Evolutionary conservation across 2,113 vertebrate genomes (phyloP), one percentile per base, ranked within the genome.

Genomic region (Dasyprocta punctata): DNA sequence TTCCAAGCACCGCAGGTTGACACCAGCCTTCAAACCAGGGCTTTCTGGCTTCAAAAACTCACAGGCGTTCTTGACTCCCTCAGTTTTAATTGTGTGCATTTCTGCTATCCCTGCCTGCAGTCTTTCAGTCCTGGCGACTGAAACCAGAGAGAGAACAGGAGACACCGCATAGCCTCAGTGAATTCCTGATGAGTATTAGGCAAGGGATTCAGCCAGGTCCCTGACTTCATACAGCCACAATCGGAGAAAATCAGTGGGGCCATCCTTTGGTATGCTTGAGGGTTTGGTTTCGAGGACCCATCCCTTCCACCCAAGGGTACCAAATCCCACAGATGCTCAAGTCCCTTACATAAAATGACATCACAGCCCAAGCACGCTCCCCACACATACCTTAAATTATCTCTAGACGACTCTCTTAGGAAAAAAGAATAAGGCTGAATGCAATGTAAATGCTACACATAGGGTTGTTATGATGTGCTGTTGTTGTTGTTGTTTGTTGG

Each of bases 371-470:
- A 14, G 26, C 41, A 77, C 1, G 3, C 26, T 49, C 28, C 36
- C 33, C 22, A 13, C 30, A 14, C 26, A 5, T 26, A 1, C 8
- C 61, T 77, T 49, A n/a, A 26, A 24, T 47, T 26, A 38, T 24
- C 69, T 56, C 36, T 36, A 7, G 33, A 54, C 17, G 17, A 52
- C n/a, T 69, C 17, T 49, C 16, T 49, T 28, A 49, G 75, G 73
- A 47, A 14, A 30, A 78, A 47, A 33, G 13, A 49, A 41, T 41
- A 61, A 41, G 58, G 7, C 82, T 16, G 17, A 41, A 52, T 19
- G 7, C 38, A 30, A 19, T 1, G 38, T 33, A 6, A 47, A 2
- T 11, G 24, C 41, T 11, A 26, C 20, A 16, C 14, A 0, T 7
- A 6, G 30, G 13, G 26, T 22, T 8, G 38, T 8, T 17, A 28